Percentiles rank a stretch among this genome's conserved stretches.
Conservation (phyloP, 2,113 vertebrate genomes). For the Pterocles gutturalis region DNA sequence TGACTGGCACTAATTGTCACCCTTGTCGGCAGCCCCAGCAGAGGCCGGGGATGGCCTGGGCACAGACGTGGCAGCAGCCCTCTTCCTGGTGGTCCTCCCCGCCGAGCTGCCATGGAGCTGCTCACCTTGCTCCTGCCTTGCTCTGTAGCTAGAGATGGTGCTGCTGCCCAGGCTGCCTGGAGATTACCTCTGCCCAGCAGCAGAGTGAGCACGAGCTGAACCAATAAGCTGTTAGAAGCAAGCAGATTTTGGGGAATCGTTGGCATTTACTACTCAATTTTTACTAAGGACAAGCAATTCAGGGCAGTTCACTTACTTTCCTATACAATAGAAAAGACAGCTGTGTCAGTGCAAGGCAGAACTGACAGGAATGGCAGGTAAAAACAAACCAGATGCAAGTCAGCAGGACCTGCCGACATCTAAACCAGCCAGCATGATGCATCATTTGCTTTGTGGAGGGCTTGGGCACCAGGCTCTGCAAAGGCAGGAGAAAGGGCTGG, state of each 20-base stretch:
- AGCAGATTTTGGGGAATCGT: not conserved
- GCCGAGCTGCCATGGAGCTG: not conserved
- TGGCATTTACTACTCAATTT: not conserved
- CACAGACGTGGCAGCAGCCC: not conserved
- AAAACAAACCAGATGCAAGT: not conserved
- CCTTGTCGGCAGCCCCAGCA: not conserved
- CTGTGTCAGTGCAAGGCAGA: fast-evolving
- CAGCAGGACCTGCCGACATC: not conserved
- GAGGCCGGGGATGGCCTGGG: not conserved
- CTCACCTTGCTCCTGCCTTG: not conserved
- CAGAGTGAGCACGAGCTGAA: not conserved
- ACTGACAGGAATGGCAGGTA: not conserved
- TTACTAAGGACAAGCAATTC: not conserved
- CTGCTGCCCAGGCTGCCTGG: not conserved
- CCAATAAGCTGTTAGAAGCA: not conserved
- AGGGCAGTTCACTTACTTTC: not conserved
- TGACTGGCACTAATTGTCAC: constrained; percentile 39
- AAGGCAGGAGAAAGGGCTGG: not conserved
- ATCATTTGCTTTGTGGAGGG: not conserved
- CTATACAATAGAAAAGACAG: not conserved
- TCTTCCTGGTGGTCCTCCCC: not conserved
- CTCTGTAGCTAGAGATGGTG: not conserved
- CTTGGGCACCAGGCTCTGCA: not conserved
- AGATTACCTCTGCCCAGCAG: not conserved
- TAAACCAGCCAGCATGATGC: not conserved